Percentiles rank a stretch among this genome's conserved stretches.
Evolutionary conservation across 1,140 invertebrate species (phyloP).

Genomic region (Drosophila pectinifera): DNA sequence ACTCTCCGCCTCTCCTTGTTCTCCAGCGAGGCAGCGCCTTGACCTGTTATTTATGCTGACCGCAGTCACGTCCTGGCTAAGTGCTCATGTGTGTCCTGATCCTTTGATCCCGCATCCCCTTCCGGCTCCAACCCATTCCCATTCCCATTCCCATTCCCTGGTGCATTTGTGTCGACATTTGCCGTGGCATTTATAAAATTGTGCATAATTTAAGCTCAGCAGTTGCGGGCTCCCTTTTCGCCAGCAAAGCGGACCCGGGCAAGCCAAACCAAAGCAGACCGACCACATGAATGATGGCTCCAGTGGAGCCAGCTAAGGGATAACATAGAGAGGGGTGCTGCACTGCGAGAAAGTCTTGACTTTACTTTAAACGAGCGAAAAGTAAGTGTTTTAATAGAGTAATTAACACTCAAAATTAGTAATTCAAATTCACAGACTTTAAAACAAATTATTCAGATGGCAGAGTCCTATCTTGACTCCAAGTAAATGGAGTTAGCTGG

Average conservation of each 20-base stretch:
- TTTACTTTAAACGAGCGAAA: not conserved
- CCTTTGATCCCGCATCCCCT: not conserved
- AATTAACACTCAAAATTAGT: not conserved
- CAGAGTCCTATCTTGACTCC: too few relatives aligned
- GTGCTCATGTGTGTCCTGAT: conserved; percentile 51
- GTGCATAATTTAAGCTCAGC: conserved; percentile 65
- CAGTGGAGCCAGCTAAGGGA: conserved; percentile 32
- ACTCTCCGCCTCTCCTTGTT: conserved; percentile 25
- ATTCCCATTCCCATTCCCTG: not conserved
- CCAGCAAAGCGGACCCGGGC: conserved; percentile 22
- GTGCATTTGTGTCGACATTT: conserved; percentile 48
- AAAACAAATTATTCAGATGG: too few relatives aligned
- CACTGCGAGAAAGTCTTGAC: not conserved
- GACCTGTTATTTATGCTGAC: conserved; percentile 60
- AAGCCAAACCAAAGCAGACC: conserved; percentile 27
- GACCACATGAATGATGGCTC: conserved; percentile 60
- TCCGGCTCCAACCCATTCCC: not conserved
- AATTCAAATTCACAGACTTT: too few relatives aligned
- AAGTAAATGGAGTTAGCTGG: not conserved
- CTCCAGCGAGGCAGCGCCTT: conserved; percentile 30
- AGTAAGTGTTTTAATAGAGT: too few relatives aligned
- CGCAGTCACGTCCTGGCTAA: conserved; percentile 58
- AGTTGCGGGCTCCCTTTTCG: conserved; percentile 40
- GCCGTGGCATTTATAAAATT: conserved; percentile 62
- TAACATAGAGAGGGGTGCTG: conserved; percentile 6